Percentiles rank a stretch among this genome's conserved stretches.
Conservation (phyloP, 2,797 vertebrate genomes). For the Phyllotis vaccarum region DNA sequence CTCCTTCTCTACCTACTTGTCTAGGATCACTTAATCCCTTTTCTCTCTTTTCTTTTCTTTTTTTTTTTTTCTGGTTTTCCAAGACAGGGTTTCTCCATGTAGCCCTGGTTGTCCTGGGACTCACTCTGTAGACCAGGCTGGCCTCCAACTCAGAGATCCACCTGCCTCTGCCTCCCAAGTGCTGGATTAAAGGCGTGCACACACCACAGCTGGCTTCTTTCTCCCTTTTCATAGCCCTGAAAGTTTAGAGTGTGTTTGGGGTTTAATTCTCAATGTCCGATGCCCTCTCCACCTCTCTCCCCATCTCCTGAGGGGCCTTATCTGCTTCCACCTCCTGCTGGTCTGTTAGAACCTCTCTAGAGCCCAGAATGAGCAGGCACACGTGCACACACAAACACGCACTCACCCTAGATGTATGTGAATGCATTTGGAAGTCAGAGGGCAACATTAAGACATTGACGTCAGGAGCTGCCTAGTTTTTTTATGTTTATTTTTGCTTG, state of each 20-base stretch:
- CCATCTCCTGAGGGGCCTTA: not conserved
- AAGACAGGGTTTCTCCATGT: not conserved
- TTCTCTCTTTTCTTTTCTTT: too few species aligned
- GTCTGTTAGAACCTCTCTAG: not conserved
- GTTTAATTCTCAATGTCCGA: not conserved
- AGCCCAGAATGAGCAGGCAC: slow-evolving; percentile 3
- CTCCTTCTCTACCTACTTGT: slow-evolving; percentile 31
- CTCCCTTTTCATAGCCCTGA: not conserved
- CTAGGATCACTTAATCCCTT: too few species aligned
- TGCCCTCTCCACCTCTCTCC: not conserved
- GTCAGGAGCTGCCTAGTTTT: not conserved
- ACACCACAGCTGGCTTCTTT: not conserved
- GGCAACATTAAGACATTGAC: not conserved
- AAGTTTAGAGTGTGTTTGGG: not conserved
- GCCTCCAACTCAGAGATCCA: not conserved
- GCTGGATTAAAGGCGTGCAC: not conserved
- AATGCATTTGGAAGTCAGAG: not conserved
- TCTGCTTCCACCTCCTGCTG: not conserved
- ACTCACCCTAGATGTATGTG: not conserved
- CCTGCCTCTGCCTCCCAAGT: not conserved
- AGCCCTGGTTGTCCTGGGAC: not conserved
- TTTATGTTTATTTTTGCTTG: not conserved
- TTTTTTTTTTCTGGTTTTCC: not conserved
- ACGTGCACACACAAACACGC: too few species aligned
- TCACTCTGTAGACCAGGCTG: not conserved